Conservation (phyloP, 2,113 vertebrate genomes). For the Pterophyllum scalare region DNA sequence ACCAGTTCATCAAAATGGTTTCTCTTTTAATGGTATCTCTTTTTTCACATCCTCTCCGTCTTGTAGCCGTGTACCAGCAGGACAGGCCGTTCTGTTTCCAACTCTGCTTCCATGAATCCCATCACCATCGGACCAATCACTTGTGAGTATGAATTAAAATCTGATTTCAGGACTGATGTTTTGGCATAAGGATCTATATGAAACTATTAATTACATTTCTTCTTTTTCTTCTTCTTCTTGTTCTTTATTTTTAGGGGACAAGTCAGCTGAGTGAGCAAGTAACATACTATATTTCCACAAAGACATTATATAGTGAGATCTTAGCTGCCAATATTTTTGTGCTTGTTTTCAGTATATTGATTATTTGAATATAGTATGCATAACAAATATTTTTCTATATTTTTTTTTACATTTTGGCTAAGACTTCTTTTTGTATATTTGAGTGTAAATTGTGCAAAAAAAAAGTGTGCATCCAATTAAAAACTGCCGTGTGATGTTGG, state of each 20-base stretch:
- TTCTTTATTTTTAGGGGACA: constrained; percentile 30
- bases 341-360: no score
- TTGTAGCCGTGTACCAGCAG: constrained; percentile 45
- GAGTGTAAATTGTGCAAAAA: no score
- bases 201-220: not conserved
- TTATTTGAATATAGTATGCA: no score
- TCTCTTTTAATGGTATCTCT: not conserved
- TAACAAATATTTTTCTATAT: no score
- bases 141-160: constrained; percentile 46
- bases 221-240: no score
- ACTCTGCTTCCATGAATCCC: not conserved
- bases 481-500: no score
- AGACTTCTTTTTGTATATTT: no score
- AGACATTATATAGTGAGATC: not conserved
- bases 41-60: not conserved
- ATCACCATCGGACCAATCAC: constrained; percentile 62
- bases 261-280: not conserved
- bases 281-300: not conserved
- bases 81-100: constrained; percentile 42
- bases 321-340: no score
- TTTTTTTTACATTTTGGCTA: no score
- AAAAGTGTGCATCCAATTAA: no score
- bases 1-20: not conserved
- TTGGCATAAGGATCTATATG: not conserved
- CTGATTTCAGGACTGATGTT: not conserved